These are phyloP conservation scores for Corythornis vintsioides DNA, from an alignment of 2,113 vertebrate species.

Conservation along the genomic window DNA sequence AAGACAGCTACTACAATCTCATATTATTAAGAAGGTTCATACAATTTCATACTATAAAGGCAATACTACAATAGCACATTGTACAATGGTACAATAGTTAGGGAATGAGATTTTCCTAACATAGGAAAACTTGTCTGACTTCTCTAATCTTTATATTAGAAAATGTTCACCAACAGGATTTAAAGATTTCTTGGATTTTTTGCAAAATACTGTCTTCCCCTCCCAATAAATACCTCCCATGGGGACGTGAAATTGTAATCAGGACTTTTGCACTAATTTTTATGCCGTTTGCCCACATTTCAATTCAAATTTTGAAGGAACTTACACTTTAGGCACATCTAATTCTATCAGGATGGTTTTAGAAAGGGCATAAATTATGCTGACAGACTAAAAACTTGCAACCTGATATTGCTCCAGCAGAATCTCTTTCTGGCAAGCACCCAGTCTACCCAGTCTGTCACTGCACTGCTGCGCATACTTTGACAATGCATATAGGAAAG, in stretches of 20 bases:
- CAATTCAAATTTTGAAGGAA: background rate
- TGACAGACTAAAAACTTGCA: background rate
- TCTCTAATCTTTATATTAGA: background rate
- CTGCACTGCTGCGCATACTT: too few relatives aligned
- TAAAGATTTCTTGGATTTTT: background rate
- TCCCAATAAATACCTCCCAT: background rate
- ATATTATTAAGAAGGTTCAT: background rate
- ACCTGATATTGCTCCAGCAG: background rate
- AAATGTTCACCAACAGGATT: background rate
- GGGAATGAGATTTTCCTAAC: background rate
- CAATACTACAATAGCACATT: too few relatives aligned
- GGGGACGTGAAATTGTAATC: background rate
- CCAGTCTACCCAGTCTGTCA: background rate
- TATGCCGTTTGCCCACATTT: background rate
- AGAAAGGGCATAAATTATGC: background rate
- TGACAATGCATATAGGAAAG: accelerated
- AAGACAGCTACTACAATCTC: background rate
- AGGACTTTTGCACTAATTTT: background rate
- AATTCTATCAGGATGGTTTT: background rate
- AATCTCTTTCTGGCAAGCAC: background rate
- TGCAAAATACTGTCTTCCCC: background rate
- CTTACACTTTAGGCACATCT: background rate
- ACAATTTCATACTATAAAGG: background rate
- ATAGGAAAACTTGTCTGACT: background rate
- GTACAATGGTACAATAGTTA: background rate